Evolutionary conservation across 2,797 vertebrate species (phyloP).

Genomic region (Gorsachius magnificus): DNA sequence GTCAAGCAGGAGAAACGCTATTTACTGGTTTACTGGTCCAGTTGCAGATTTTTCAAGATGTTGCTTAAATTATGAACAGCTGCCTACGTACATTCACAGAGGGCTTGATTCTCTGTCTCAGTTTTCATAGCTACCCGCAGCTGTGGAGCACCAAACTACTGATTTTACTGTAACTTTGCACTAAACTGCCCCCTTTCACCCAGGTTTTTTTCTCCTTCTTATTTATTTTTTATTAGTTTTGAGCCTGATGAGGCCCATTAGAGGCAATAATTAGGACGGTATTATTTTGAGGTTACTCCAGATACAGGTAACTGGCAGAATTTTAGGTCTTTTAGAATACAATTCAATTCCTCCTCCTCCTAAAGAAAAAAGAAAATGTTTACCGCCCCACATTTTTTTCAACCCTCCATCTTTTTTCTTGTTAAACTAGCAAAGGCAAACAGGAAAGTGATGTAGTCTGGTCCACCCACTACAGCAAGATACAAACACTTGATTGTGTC

Average conservation of each 20-base stretch:
- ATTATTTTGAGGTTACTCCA: background rate
- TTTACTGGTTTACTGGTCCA: constrained; percentile 12
- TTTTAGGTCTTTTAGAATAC: background rate
- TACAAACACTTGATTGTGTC: constrained; percentile 54
- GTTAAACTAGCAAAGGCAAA: background rate
- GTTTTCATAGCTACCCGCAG: background rate
- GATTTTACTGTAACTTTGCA: background rate
- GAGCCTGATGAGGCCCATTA: background rate
- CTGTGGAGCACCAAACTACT: background rate
- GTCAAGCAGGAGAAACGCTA: background rate
- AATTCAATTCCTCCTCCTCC: background rate
- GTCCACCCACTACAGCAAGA: background rate
- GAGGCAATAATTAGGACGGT: background rate
- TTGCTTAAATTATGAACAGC: background rate
- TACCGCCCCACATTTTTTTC: background rate
- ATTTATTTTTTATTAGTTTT: constrained; percentile 15
- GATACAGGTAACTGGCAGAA: background rate
- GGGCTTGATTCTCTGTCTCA: background rate
- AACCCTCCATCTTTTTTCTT: background rate
- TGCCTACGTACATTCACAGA: background rate
- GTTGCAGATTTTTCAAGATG: background rate
- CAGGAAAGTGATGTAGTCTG: background rate
- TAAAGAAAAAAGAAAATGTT: background rate
- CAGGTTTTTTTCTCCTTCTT: background rate
- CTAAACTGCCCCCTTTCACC: background rate